Evolutionary conservation across 2,888 invertebrate genomes (phyloP), one percentile per base, ranked within the genome.

Genomic region (Apamea sordens): DNA sequence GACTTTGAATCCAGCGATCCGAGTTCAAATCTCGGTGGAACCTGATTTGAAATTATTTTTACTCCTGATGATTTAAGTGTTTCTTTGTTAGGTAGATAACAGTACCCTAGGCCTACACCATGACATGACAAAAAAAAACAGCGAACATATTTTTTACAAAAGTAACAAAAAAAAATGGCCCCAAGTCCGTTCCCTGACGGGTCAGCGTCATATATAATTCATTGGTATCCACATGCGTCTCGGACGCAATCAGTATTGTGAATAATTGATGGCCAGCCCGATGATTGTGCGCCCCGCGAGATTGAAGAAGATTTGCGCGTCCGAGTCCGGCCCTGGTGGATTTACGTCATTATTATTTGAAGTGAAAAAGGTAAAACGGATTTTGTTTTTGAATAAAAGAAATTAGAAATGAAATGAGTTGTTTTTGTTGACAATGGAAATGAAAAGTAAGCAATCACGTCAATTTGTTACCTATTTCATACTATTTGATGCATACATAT

Each of bases 1-100:
- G 98, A 98, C 98, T 98, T 97, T 98, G 98, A 98, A 98, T 98
- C 98, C 98, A 98, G 98, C 98, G 98, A 98, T 98, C 98, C 98
- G 98, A 98, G 98, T 98, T 98, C 98, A 98, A 98, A 98, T 98
- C 98, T 98, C 98, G 98, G 98, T 98, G 98, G 98, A 97, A 98
- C 98, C 98, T 73, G 91, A 59, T 36, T 63, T n/a, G 10, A 36
- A 71, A 6, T 0, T 36, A 71, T 36, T 71, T 71, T 75, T 28
- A 53, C 4, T 50, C 2, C 13, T 5, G 0, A 71, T 0, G 4
- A 3, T 71, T 0, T 4, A 32, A 69, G 21, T 28, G 11, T 21
- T 21, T 28, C 4, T 47, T 24, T 8, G 5, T 2, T 13, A 28
- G 2, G 4, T 28, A 4, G 4, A 13, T 69, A 28, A 28, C 8